phyloP scores from a whole-genome alignment of 2,888 invertebrate genomes.

The Latrodectus hesperus region DNA sequence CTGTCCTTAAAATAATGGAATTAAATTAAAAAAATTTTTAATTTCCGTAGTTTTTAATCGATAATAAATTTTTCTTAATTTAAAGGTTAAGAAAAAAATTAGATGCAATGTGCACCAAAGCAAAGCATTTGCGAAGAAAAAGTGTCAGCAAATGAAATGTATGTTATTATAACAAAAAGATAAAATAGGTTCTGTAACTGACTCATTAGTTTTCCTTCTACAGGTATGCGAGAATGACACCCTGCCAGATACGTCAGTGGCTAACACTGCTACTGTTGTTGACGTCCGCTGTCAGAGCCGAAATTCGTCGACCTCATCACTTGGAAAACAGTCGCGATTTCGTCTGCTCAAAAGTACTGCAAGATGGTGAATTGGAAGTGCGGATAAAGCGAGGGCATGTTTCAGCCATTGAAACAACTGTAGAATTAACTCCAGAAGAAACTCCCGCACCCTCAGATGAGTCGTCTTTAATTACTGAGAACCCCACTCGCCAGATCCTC shows the following conservation, averaged over 20 bases:
- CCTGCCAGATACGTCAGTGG: constrained; percentile 48
- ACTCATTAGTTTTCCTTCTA: not conserved
- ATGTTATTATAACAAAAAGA: no score
- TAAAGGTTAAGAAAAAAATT: no score
- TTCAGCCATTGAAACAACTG: constrained; percentile 82
- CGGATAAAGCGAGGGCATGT: constrained; percentile 81
- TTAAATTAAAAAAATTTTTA: not conserved
- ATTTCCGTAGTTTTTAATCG: not conserved
- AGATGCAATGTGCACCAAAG: no score
- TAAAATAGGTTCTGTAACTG: no score
- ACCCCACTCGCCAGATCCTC: constrained; percentile 75
- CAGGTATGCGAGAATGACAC: constrained; percentile 64
- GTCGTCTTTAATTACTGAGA: constrained; percentile 7
- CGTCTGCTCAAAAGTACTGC: constrained; percentile 80
- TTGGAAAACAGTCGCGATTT: constrained; percentile 76
- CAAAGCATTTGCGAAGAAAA: no score
- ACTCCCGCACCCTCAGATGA: not conserved
- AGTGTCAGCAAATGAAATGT: no score
- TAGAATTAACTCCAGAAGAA: constrained; percentile 19
- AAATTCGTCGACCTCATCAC: not conserved
- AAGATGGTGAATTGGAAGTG: constrained; percentile 83
- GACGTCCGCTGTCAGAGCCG: constrained; percentile 21
- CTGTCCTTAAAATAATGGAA: not conserved
- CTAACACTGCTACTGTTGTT: constrained; percentile 25
- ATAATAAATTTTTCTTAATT: no score